Conservation (phyloP, 2,113 vertebrate species). For the Cyprinus carpio region DNA sequence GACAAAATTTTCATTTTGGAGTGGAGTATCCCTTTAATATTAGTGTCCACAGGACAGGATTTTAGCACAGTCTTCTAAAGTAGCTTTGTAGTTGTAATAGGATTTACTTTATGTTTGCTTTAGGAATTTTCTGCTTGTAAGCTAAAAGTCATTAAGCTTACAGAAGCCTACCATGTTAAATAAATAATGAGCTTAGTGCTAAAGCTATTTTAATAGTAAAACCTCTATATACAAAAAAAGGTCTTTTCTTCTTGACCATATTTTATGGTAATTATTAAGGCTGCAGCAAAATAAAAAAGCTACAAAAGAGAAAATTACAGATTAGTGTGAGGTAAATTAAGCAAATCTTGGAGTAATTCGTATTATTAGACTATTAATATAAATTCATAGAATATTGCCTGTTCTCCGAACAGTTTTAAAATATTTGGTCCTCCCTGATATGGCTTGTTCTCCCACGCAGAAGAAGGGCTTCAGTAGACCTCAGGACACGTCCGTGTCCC, state of each 20-base stretch:
- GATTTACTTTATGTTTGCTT: slow-evolving; percentile 22
- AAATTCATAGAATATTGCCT: background rate
- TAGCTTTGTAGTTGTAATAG: slow-evolving; percentile 12
- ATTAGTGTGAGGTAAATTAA: background rate
- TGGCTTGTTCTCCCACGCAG: background rate
- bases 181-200: slow-evolving; percentile 17
- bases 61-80: background rate
- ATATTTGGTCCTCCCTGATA: background rate
- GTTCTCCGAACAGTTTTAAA: background rate
- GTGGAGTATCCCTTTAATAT: too few relatives aligned
- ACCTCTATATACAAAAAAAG: slow-evolving; percentile 37
- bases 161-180: background rate
- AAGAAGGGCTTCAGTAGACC: too few relatives aligned
- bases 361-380: background rate
- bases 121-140: background rate
- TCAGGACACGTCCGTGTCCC: too few relatives aligned
- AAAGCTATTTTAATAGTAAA: slow-evolving; percentile 9
- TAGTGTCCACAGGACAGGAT: slow-evolving; percentile 7
- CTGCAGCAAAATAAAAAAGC: background rate
- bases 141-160: background rate
- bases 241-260: background rate
- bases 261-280: background rate
- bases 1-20: too few relatives aligned
- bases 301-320: background rate
- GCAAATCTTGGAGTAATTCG: background rate